Base-by-base conservation (phyloP, 1,140 invertebrate species). In the Pristionchus pacificus region DNA sequence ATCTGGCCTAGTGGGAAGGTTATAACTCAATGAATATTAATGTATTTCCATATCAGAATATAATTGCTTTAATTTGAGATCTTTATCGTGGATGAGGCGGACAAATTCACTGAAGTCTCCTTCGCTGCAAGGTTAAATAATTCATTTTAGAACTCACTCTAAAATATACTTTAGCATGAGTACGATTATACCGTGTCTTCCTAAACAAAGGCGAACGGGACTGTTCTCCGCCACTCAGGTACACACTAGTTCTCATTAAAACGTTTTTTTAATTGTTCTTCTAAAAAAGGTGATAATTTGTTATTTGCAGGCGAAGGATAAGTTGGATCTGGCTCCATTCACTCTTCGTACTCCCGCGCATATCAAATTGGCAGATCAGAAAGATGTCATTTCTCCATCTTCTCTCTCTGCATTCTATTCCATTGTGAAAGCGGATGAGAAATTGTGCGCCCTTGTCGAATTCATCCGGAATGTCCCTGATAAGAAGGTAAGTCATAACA, bases 211-310 rank as follows among this genome's bases (percentile, higher is more conserved):
- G 76, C 87, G 94, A 80, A 99, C 97, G 0, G 94, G 94, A 0
- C 87, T 99, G 25, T 99, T 99, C 86, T 98, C 95, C 30, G 97
- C 97, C 3, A 99, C 97, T 24, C 95, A 98, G 38, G 38, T 49
- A 19, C n/a, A n/a, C n/a, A n/a, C n/a, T n/a, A n/a, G n/a, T n/a
- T n/a, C n/a, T n/a, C n/a, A n/a, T n/a, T n/a, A n/a, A n/a, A n/a
- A n/a, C n/a, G n/a, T n/a, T n/a, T n/a, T n/a, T n/a, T n/a, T n/a
- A n/a, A n/a, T 49, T 10, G 38, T 49, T 49, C 6, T 49, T 49
- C 19, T 49, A 19, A 49, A 49, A 49, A 10, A 19, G 38, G 19
- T 10, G 6, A 49, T 49, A 49, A 49, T 49, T 49, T 6, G 19
- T 49, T 49, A 10, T 49, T 19, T 49, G 6, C 6, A 49, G 85